These are phyloP conservation scores for Eptatretus atami DNA, from an alignment of 2,797 vertebrate genomes.

Conservation along the genomic window DNA sequence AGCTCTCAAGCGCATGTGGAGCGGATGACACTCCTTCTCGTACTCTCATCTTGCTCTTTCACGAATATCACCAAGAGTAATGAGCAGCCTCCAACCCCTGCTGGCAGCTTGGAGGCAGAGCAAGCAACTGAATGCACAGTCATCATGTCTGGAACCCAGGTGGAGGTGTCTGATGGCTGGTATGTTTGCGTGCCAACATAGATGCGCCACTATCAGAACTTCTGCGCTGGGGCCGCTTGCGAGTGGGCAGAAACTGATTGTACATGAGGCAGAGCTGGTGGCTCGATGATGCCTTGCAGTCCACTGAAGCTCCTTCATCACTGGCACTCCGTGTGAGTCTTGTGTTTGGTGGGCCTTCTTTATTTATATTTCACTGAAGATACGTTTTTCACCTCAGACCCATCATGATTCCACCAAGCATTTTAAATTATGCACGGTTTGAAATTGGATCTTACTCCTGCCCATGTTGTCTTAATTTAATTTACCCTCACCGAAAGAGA, in stretches of 20 bases:
- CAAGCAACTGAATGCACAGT: constrained; percentile 13
- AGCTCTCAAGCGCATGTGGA: constrained; percentile 52
- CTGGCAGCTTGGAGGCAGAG: constrained; percentile 11
- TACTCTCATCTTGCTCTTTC: constrained; percentile 49
- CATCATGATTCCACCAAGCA: too few species aligned
- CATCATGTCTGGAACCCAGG: constrained; percentile 13
- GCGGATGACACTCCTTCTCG: constrained; percentile 51
- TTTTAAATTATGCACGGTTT: too few species aligned
- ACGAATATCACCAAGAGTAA: constrained; percentile 10
- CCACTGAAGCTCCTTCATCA: constrained; percentile 67
- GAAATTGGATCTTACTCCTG: too few species aligned
- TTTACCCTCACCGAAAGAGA: too few species aligned
- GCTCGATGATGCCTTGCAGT: constrained; percentile 38
- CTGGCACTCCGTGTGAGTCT: constrained; percentile 53
- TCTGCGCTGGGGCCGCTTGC: constrained; percentile 22
- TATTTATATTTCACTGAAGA: too few species aligned
- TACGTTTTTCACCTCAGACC: too few species aligned
- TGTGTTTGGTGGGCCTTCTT: too few species aligned
- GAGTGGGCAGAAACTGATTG: constrained; percentile 46
- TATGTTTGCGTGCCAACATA: constrained; percentile 44
- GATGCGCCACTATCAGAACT: constrained; percentile 38
- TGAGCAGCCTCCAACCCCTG: constrained; percentile 4
- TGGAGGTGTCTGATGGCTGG: constrained; percentile 82
- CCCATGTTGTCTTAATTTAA: too few species aligned
- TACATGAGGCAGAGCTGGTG: constrained; percentile 47